These are phyloP conservation scores for Theretra japonica DNA, from an alignment of 2,888 invertebrate species.

Conservation along the genomic window DNA sequence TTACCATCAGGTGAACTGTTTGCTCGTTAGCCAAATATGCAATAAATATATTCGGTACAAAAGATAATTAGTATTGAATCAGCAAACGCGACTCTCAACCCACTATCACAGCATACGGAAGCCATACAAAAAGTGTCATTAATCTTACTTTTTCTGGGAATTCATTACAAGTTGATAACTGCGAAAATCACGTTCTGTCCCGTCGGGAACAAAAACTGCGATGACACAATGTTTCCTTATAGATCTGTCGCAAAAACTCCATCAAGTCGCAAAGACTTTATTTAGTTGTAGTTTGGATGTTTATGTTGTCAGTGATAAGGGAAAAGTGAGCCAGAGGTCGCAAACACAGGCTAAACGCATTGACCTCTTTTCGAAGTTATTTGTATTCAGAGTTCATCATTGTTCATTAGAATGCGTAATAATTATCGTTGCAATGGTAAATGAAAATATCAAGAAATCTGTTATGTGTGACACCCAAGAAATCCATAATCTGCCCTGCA, in stretches of 20 bases:
- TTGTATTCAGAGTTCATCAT: too few species aligned
- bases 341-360: too few species aligned
- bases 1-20: too few species aligned
- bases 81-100: not conserved
- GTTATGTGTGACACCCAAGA: too few species aligned
- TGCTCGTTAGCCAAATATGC: too few species aligned
- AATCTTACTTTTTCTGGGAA: conserved; percentile 7
- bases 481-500: too few species aligned
- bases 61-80: not conserved
- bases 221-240: conserved; percentile 12
- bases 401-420: too few species aligned
- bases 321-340: too few species aligned
- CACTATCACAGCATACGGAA: not conserved
- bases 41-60: too few species aligned
- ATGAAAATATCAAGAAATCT: too few species aligned
- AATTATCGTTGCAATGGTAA: too few species aligned
- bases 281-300: not conserved
- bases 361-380: too few species aligned
- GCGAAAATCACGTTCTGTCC: conserved; percentile 12
- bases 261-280: not conserved
- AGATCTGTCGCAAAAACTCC: not conserved
- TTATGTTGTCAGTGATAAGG: conserved; percentile 2
- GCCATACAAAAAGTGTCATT: not conserved
- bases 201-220: conserved; percentile 16
- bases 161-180: conserved; percentile 20